Evolutionary conservation across 2,888 invertebrate species (phyloP).

Genomic region (Drosophila picticornis): DNA sequence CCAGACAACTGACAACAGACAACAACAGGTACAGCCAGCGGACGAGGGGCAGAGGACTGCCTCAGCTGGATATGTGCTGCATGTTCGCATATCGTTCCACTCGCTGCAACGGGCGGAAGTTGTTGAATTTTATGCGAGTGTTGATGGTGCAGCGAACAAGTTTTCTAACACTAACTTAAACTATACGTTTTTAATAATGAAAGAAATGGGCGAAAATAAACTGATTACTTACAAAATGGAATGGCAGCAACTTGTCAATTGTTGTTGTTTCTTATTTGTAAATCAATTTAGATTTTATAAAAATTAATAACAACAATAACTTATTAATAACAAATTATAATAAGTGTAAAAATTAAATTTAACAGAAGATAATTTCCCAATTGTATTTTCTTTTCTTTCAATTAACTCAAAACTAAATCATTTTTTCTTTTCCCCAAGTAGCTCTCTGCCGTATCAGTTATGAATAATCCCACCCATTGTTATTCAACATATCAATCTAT

Average conservation of each 20-base stretch:
- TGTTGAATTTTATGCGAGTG: slow-evolving; percentile 65
- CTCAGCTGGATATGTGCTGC: slow-evolving; percentile 18
- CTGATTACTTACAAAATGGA: slow-evolving; percentile 3
- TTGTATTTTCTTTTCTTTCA: too few species aligned
- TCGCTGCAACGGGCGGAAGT: slow-evolving; percentile 57
- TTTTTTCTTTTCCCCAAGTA: not conserved
- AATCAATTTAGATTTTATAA: not conserved
- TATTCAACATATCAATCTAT: not conserved
- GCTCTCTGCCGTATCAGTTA: not conserved
- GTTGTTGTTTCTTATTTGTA: not conserved
- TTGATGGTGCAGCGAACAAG: slow-evolving; percentile 29
- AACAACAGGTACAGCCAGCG: slow-evolving; percentile 49
- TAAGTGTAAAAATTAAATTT: not conserved
- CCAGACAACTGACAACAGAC: slow-evolving; percentile 18
- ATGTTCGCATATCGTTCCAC: slow-evolving; percentile 57
- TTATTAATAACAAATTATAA: not conserved
- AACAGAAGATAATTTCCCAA: not conserved
- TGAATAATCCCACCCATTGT: not conserved
- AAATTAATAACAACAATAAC: too few species aligned
- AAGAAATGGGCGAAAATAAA: slow-evolving; percentile 9
- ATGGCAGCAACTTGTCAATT: not conserved
- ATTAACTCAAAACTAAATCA: too few species aligned
- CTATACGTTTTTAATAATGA: not conserved
- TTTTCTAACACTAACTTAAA: slow-evolving; percentile 9
- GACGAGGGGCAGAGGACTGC: slow-evolving; percentile 7